Base-by-base conservation (phyloP, 64 coral and sea anemone genomes). In the Montipora efflorescens region DNA sequence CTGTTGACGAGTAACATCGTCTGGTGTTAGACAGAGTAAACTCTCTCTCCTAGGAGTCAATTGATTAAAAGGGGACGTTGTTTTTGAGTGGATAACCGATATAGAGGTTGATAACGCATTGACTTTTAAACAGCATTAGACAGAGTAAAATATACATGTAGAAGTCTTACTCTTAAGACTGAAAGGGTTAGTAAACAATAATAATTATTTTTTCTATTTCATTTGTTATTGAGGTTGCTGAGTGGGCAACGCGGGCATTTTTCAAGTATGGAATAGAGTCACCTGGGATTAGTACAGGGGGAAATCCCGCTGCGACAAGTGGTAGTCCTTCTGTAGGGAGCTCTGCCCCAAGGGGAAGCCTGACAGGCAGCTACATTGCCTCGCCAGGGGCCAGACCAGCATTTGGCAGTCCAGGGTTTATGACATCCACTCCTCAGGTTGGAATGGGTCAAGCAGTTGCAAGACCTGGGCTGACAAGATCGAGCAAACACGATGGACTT, bases 221-320 rank as follows among this genome's bases (percentile, higher is more conserved):
- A 28, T 15, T 85, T 76, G 25, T 4, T 47, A 45, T 77, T 11
- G 47, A 96, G 95, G 90, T 99, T 87, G 84, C 98, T 36, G 95
- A 96, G 8, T 99, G 98, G 98, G 98, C 98, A 21, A 99, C 98
- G 15, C 87, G 92, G 47, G 98, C 98, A 8, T 96, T 99, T 72
- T 99, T 99, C 51, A 99, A 96, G 62, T 99, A 96, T 95, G 92
- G 98, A 47, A 92, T 91, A n/a, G 89, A 92, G 28, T 92, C 85
- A 7, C 64, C 89, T 58, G 89, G 73, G 5, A 75, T 87, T 48
- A 55, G 80, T 89, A 48, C 82, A 28, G 64, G 57, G 14, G 48
- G 64, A 8, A 55, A 89, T 48, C 69, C 82, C 8, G 21, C 82
- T 50, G 86, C 52, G 43, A 82, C 67, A 19, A 71, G 93, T 13